Evolutionary conservation across 2,113 vertebrate genomes (phyloP), one percentile per base, ranked within the genome.

Genomic region (Apodemus sylvaticus): DNA sequence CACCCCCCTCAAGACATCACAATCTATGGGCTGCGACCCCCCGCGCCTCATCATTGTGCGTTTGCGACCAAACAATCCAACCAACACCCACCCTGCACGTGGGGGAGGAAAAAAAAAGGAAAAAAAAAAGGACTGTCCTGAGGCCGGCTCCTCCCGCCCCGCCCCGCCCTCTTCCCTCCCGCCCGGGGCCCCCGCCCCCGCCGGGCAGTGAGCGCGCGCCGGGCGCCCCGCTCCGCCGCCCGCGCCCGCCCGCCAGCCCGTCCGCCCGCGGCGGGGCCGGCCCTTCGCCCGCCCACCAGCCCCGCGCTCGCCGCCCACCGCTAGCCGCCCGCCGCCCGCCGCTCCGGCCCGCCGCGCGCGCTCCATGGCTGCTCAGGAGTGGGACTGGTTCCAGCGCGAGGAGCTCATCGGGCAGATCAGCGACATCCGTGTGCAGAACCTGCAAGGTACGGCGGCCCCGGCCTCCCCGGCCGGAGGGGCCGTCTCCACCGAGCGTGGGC

Each of bases 361-460:
- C 97, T 98, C 96, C 98, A 99, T 99, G 99, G 99, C 99, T 53
- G 99, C 99, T 96, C 99, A 98, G 98, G 98, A 99, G 93, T 99
- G 99, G 99, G 98, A 99, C 94, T 99, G 99, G 99, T 99, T 99
- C 98, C 99, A 99, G 96, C 98, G 99, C 71, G 99, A 99, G 98
- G 99, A 99, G 98, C 98, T 99, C 45, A 99, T 99, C 98, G 99
- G 99, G 10, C 99, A 99, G 97, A 99, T 99, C 98, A 99, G 99
- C 98, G 99, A 99, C 98, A 99, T 99, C 97, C 98, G 99, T 94
- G 99, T 99, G 87, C 99, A 99, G 96, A 99, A 99, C 97, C 99
- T 99, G 74, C 99, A 99, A 99, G 99, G 99, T 99, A 99, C 96
- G 93, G 86, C 60, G 12, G 83, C 16, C 48, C 64, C 34, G 74